Conservation (phyloP, 1,140 invertebrate genomes). For the Ctenoplectra terminalis region DNA sequence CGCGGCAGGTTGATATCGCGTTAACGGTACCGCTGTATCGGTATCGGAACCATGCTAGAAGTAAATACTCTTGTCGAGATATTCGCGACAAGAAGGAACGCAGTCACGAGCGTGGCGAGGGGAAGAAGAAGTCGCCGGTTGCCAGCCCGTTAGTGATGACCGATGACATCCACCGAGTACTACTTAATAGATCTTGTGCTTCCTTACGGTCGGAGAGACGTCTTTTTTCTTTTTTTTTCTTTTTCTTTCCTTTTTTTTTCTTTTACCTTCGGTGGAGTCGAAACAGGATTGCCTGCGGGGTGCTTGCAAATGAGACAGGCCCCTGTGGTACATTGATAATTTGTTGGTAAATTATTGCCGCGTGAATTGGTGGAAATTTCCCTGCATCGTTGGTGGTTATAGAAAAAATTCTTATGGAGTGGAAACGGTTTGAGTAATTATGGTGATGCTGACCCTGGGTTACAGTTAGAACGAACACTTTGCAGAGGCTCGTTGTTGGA, state of each 20-base stretch:
- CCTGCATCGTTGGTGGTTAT: not conserved
- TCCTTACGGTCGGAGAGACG: not conserved
- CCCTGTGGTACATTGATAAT: not conserved
- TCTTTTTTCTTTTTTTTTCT: not conserved
- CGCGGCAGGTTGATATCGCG: conserved; percentile 56
- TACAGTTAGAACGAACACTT: not conserved
- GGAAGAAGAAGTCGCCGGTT: not conserved
- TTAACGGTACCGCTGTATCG: conserved; percentile 61
- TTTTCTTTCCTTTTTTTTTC: not conserved
- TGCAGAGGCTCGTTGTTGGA: not conserved
- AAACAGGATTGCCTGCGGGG: not conserved
- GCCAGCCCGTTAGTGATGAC: conserved; percentile 38
- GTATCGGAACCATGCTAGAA: conserved; percentile 34
- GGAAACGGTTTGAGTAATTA: conserved; percentile 7
- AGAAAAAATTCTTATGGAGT: not conserved
- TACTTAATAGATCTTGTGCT: conserved; percentile 28
- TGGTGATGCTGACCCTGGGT: not conserved
- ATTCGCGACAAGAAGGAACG: conserved; percentile 53
- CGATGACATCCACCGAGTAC: conserved; percentile 22
- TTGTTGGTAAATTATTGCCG: conserved; percentile 5
- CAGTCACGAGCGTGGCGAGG: not conserved
- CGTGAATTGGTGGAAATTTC: conserved; percentile 31
- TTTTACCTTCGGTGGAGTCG: not conserved
- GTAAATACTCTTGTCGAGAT: conserved; percentile 65
- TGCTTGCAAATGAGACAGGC: conserved; percentile 28